Conservation (phyloP, 2,888 invertebrate species). For the Sabatieria punctata region DNA sequence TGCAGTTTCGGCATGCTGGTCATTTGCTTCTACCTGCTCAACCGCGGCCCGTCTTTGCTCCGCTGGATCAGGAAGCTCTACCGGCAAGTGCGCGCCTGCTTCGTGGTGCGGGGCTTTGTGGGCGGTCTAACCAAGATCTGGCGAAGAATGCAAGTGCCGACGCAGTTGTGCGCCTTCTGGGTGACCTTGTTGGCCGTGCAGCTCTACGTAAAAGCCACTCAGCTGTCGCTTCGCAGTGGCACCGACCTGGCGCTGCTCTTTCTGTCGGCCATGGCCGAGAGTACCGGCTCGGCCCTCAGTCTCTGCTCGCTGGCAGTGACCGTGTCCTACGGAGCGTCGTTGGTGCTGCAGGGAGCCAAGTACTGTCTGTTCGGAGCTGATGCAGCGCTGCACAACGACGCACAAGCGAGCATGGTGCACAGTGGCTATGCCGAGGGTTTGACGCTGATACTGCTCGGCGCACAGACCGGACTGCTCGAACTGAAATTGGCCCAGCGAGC, state of each 20-base stretch:
- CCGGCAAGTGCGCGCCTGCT: slow-evolving; percentile 25
- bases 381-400: slow-evolving; percentile 19
- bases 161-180: slow-evolving; percentile 40
- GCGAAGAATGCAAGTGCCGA: slow-evolving; percentile 36
- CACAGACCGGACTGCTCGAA: slow-evolving; percentile 40
- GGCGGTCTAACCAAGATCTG: too few species aligned
- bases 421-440: slow-evolving; percentile 41
- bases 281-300: slow-evolving; percentile 37
- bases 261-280: not conserved
- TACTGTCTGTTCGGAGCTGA: slow-evolving; percentile 35
- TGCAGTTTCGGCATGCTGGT: slow-evolving; percentile 34
- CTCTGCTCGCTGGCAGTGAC: slow-evolving; percentile 39
- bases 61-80: slow-evolving; percentile 27
- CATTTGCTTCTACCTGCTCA: slow-evolving; percentile 34
- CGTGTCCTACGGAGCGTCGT: slow-evolving; percentile 36
- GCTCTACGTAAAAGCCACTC: slow-evolving; percentile 24
- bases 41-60: slow-evolving; percentile 32
- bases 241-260: not conserved
- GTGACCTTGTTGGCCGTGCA: slow-evolving; percentile 35
- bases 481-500: slow-evolving; percentile 38
- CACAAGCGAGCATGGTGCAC: slow-evolving; percentile 30
- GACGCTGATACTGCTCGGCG: slow-evolving; percentile 39
- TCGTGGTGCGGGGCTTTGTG: slow-evolving; percentile 30
- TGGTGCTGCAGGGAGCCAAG: slow-evolving; percentile 22
- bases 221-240: too few species aligned